Base-by-base conservation (phyloP, 1,140 invertebrate genomes). In the Zaprionus gabonicus region DNA sequence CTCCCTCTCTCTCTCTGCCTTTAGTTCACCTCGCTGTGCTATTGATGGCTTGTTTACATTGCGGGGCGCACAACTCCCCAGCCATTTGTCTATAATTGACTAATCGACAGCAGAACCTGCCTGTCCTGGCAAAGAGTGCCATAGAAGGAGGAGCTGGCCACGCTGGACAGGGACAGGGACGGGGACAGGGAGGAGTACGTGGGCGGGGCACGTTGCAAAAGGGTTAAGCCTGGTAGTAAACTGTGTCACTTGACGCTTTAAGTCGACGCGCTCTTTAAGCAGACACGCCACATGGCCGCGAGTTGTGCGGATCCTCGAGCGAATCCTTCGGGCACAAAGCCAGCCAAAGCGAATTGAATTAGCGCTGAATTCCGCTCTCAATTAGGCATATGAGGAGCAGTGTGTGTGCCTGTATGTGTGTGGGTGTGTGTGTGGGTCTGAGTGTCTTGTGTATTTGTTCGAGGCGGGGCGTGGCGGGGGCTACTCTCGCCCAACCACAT, bases 71-170 rank as follows among this genome's bases (percentile, higher is more conserved):
- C 75, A 79, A 74, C 77, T 87, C 83, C 80, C 83, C 63, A 71
- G 83, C 83, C 83, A 86, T 86, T 86, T 86, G 83, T 86, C 83
- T 88, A 87, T 86, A 86, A 86, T 86, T 86, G 83, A 86, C 83
- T 86, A 86, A 86, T 86, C 83, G 83, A 83, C 83, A 74, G 83
- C 71, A 71, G 73, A 57, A 62, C 41, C 55, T 59, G 74, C n/a
- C 31, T 10, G 36, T 12, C 25, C 6, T 13, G 17, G n/a, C n/a
- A 49, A 9, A 49, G 46, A 49, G 17, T 2, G 46, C 17, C 7
- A 20, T n/a, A 49, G 9, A 49, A 9, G 17, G 6, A 20, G 46
- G 20, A 49, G 46, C 2, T 4, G 17, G n/a, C n/a, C 4, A 2
- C 20, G 44, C n/a, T 20, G 44, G 17, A 20, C n/a, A 9, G 4